These are phyloP conservation scores for Nowickia ferox DNA, from an alignment of 2,888 invertebrate species.

Conservation along the genomic window DNA sequence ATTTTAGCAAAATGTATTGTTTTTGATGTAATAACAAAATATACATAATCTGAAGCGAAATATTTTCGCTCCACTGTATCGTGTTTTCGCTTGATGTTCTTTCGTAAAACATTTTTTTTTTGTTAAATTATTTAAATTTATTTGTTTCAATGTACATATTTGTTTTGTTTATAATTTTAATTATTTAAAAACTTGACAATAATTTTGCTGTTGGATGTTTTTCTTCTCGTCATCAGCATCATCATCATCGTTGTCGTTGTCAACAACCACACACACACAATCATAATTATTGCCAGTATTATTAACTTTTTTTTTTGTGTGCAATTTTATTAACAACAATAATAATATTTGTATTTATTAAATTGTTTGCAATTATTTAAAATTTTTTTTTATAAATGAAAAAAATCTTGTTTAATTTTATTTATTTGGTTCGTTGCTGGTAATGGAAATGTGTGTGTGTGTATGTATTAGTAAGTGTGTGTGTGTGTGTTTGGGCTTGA, in stretches of 20 bases:
- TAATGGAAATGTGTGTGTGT: slow-evolving; percentile 12
- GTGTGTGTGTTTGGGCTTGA: slow-evolving; percentile 4
- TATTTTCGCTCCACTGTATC: slow-evolving; percentile 8
- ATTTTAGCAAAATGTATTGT: too few species aligned
- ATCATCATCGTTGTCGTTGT: slow-evolving; percentile 22
- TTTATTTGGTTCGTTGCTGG: slow-evolving; percentile 48
- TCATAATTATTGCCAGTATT: slow-evolving; percentile 31
- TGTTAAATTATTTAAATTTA: slow-evolving; percentile 26
- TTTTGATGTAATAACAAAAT: too few species aligned
- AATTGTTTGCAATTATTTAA: slow-evolving; percentile 59
- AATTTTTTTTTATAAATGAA: slow-evolving; percentile 44
- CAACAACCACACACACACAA: slow-evolving; percentile 5
- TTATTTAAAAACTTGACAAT: slow-evolving; percentile 36
- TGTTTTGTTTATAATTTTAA: slow-evolving; percentile 37
- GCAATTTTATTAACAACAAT: slow-evolving; percentile 46
- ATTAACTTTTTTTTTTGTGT: slow-evolving; percentile 4
- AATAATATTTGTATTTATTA: slow-evolving; percentile 53
- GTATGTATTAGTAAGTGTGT: neutral
- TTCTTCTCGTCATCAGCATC: slow-evolving; percentile 29
- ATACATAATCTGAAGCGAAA: too few species aligned
- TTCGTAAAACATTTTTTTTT: neutral
- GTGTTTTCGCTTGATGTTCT: slow-evolving; percentile 4
- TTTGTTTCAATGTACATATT: neutral
- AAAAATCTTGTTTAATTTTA: slow-evolving; percentile 54
- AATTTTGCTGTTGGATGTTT: slow-evolving; percentile 19